Evolutionary conservation across 2,888 invertebrate genomes (phyloP), one percentile per base, ranked within the genome.

Genomic region (Therioaphis trifolii): DNA sequence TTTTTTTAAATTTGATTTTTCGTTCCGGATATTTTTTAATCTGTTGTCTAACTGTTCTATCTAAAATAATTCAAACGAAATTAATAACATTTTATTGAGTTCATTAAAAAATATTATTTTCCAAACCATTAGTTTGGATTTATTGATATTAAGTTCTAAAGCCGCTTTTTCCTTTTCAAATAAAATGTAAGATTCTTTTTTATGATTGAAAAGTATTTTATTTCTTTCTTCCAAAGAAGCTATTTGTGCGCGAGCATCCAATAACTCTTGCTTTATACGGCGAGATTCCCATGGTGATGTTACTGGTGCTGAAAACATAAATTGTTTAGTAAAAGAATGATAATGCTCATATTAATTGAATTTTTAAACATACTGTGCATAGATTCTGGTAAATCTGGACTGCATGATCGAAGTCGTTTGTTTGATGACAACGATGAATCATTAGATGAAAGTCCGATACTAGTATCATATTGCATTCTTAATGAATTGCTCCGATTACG

Each of bases 101-200:
- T 18, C 4, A 43, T 27, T 76, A 11, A 61, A 29, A 43, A 46
- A 46, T 1, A n/a, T 4, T 27, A 18, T 46, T 40, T 27, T 84
- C 1, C 18, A 68, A 77, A 84, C 85, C 66, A 35, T 84, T 21
- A 74, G 27, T 61, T 76, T 68, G 58, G 84, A 69, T 55, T 84
- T 80, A 9, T 80, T 66, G 0, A 84, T 29, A 66, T 43, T 77
- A 12, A 79, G 61, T 69, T 84, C 84, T 49, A 85, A 68, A 4
- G 78, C 78, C 69, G 86, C 87, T 80, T 92, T 93, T 88, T 95
- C 94, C 85, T 92, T 93, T 85, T 94, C 93, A 88, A 93, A 94
- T 82, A 94, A 88, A 15, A 93, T 91, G 87, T 94, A 93, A 89
- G 93, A 92, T 88, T 94, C 92, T 84, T 92, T 92, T 4, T 93